These are phyloP conservation scores for Hartigia nigra DNA, from an alignment of 2,888 invertebrate species.

Conservation along the genomic window DNA sequence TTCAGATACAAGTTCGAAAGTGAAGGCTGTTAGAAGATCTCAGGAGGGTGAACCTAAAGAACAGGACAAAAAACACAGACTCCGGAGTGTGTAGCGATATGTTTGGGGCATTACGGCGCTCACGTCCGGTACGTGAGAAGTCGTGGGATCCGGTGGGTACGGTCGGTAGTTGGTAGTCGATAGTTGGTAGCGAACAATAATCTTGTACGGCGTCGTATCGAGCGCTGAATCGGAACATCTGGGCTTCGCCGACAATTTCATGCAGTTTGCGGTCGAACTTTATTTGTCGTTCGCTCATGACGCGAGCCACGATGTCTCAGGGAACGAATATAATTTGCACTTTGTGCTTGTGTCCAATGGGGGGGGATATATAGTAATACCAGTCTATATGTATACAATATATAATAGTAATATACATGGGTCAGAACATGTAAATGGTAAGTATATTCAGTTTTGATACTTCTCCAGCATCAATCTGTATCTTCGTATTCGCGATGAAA, in stretches of 20 bases:
- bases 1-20: neutral
- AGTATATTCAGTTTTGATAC: neutral
- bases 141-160: slow-evolving; percentile 45
- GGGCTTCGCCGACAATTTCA: slow-evolving; percentile 55
- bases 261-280: slow-evolving; percentile 59
- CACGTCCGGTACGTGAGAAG: slow-evolving; percentile 54
- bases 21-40: neutral
- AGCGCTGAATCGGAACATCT: slow-evolving; percentile 43
- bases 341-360: neutral
- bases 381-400: neutral
- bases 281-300: slow-evolving; percentile 52
- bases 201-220: slow-evolving; percentile 35
- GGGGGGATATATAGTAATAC: neutral
- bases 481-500: neutral
- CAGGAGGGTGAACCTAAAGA: slow-evolving; percentile 8
- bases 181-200: slow-evolving; percentile 43
- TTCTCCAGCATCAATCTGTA: neutral
- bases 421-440: neutral
- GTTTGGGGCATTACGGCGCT: slow-evolving; percentile 42
- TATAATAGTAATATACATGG: neutral
- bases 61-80: neutral
- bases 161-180: slow-evolving; percentile 32
- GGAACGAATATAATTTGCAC: neutral
- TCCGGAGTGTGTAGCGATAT: slow-evolving; percentile 28
- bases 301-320: neutral